These are phyloP conservation scores for Boleophthalmus pectinirostris DNA, from an alignment of 2,113 vertebrate genomes.

Conservation along the genomic window DNA sequence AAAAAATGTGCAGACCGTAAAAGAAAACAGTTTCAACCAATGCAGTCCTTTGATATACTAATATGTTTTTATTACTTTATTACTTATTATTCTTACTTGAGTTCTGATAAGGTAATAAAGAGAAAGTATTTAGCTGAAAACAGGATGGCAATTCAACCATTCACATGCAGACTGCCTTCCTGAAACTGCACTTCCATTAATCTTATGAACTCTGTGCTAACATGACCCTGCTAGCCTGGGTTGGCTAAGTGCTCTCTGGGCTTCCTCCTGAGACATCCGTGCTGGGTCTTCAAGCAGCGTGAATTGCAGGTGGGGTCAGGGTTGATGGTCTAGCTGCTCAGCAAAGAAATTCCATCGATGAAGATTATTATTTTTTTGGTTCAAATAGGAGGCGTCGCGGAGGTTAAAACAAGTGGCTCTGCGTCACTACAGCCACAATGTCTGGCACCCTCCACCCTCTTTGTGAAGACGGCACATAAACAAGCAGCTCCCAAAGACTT, in stretches of 20 bases:
- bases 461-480: slow-evolving; percentile 20
- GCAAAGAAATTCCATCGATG: slow-evolving; percentile 58
- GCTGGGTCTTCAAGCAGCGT: slow-evolving; percentile 1
- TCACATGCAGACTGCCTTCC: not conserved
- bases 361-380: slow-evolving; percentile 40
- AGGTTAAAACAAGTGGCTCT: slow-evolving; percentile 30
- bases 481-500: slow-evolving; percentile 5
- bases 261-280: slow-evolving; percentile 4
- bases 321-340: slow-evolving; percentile 39
- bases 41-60: not conserved
- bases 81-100: not conserved
- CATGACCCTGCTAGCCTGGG: not conserved
- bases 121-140: not conserved
- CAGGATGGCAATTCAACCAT: not conserved
- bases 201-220: not conserved
- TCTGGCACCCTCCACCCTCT: slow-evolving; percentile 13
- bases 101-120: not conserved
- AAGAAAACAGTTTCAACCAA: not conserved
- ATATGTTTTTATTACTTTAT: no score
- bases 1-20: not conserved
- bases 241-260: slow-evolving; percentile 9
- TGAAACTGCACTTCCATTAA: not conserved
- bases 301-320: slow-evolving; percentile 43
- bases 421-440: not conserved
- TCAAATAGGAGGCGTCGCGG: slow-evolving; percentile 28